Conservation (phyloP, 2,797 vertebrate species). For the Lepidocolaptes lacrymiger region DNA sequence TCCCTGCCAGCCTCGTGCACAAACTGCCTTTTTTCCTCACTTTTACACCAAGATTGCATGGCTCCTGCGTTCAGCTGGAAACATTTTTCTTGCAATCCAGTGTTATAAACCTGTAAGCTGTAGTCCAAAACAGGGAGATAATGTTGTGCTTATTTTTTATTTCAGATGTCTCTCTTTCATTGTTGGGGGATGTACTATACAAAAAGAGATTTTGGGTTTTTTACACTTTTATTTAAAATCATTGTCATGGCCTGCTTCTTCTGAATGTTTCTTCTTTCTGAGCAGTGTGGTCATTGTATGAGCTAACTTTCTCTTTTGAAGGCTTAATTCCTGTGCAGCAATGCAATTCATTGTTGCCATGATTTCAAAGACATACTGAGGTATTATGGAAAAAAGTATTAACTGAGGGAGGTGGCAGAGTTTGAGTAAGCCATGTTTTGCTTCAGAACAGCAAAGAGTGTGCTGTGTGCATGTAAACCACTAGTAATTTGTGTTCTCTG, state of each 20-base stretch:
- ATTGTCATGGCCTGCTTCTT: not conserved
- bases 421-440: not conserved
- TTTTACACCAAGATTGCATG: not conserved
- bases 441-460: not conserved
- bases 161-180: not conserved
- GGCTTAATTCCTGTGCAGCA: not conserved
- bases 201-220: not conserved
- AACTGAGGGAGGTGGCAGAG: not conserved
- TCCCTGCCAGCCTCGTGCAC: not conserved
- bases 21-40: not conserved
- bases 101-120: not conserved
- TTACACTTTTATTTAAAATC: rapidly evolving
- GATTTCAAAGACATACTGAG: not conserved
- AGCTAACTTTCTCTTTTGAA: not conserved
- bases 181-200: not conserved
- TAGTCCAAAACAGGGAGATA: not conserved
- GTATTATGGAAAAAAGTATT: not conserved
- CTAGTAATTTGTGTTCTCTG: not conserved
- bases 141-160: not conserved
- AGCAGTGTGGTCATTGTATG: not conserved
- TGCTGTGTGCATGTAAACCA: not conserved
- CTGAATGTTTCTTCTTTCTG: not conserved
- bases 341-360: not conserved
- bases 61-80: not conserved
- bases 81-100: not conserved